Evolutionary conservation across 1,140 invertebrate species (phyloP).

Genomic region (Drosophila auraria): DNA sequence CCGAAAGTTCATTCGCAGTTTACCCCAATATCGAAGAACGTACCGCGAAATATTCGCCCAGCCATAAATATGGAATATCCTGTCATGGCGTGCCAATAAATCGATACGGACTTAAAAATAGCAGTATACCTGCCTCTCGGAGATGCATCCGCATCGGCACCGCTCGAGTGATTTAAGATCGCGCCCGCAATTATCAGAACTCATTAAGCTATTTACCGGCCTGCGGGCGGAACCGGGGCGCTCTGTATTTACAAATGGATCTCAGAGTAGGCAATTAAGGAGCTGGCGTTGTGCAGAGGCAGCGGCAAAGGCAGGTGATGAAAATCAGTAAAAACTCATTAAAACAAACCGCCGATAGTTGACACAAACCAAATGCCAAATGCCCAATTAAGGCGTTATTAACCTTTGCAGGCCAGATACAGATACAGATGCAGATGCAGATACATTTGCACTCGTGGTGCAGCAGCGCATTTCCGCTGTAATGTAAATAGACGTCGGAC

Average conservation of each 20-base stretch:
- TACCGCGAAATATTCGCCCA: constrained; percentile 47
- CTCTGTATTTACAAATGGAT: constrained; percentile 71
- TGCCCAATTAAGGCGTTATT: constrained; percentile 66
- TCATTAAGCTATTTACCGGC: constrained; percentile 71
- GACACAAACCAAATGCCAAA: constrained; percentile 77
- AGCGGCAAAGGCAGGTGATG: constrained; percentile 56
- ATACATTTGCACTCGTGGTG: constrained; percentile 38
- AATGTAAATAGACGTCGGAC: constrained; percentile 40
- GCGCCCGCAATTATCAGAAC: constrained; percentile 52
- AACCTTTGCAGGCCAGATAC: constrained; percentile 32
- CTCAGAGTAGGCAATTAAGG: constrained; percentile 63
- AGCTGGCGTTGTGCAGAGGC: constrained; percentile 38
- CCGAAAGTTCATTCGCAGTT: constrained; percentile 53
- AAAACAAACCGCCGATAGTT: constrained; percentile 69
- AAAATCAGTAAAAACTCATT: constrained; percentile 75
- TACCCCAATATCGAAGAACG: constrained; percentile 33
- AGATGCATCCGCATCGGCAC: constrained; percentile 36
- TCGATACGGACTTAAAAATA: constrained; percentile 57
- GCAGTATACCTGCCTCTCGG: constrained; percentile 27
- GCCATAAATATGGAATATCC: constrained; percentile 56
- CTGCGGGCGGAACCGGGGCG: constrained; percentile 8
- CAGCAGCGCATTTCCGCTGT: constrained; percentile 46
- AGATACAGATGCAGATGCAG: constrained; percentile 41
- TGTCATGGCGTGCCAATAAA: constrained; percentile 56
- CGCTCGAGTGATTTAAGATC: constrained; percentile 58